Conservation (phyloP, 2,888 invertebrate genomes). For the Agonopterix subpropinquella region DNA sequence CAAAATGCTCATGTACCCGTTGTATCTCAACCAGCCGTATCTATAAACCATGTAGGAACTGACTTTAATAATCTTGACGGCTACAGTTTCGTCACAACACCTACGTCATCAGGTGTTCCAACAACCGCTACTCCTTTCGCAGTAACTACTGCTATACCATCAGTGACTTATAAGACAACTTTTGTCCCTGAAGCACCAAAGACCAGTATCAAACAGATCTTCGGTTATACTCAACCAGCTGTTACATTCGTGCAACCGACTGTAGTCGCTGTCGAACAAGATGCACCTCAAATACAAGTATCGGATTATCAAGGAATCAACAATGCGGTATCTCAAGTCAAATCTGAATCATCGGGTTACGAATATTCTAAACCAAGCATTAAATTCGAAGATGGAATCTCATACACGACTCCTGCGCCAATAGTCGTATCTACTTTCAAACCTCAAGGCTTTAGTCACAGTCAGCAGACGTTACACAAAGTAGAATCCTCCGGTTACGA, state of each 20-base stretch:
- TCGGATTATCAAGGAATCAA: conserved; percentile 42
- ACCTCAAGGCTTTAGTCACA: conserved; percentile 49
- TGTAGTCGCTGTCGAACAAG: conserved; percentile 38
- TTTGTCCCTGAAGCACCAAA: conserved; percentile 55
- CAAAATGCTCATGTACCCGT: conserved; percentile 42
- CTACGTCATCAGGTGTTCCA: conserved; percentile 59
- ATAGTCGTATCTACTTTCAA: conserved; percentile 47
- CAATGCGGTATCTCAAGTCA: conserved; percentile 17
- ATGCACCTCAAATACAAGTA: conserved; percentile 38
- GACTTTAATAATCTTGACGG: conserved; percentile 50
- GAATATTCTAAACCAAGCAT: conserved; percentile 47
- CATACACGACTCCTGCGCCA: conserved; percentile 49
- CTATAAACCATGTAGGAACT: conserved; percentile 56
- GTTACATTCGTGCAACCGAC: conserved; percentile 61
- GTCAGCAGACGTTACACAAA: conserved; percentile 51
- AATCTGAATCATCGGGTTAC: conserved; percentile 36
- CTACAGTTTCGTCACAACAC: conserved; percentile 53
- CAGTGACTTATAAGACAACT: conserved; percentile 48
- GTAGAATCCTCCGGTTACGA: conserved; percentile 41
- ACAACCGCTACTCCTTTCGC: conserved; percentile 61
- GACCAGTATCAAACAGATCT: conserved; percentile 59
- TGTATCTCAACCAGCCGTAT: conserved; percentile 51
- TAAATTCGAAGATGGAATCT: conserved; percentile 53
- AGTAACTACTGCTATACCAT: conserved; percentile 50
- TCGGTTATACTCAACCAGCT: conserved; percentile 58